Conservation (phyloP, 53 echinoderm and acorn worm genomes). For the Holothuria scabra region DNA sequence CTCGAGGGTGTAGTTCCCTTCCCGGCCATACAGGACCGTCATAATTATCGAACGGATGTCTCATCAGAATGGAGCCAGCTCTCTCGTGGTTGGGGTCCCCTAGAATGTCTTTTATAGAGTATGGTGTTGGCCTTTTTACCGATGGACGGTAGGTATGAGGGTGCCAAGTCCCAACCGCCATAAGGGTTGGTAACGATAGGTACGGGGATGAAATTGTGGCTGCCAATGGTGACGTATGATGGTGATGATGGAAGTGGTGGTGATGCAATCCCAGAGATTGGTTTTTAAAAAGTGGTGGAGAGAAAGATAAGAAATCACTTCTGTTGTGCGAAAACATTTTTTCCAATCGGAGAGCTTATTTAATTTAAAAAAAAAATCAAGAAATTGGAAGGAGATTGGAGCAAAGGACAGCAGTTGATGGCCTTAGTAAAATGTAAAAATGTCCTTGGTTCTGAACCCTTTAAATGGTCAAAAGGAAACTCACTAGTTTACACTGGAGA, state of each 20-base stretch:
- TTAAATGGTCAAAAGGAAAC: too few species aligned
- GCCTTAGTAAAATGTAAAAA: too few species aligned
- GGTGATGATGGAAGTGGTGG: conserved; percentile 41
- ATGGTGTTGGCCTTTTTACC: conserved; percentile 87
- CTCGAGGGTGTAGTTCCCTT: conserved; percentile 18
- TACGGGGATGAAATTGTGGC: conserved; percentile 59
- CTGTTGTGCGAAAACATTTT: conserved; percentile 42
- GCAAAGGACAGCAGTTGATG: too few species aligned
- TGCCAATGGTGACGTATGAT: conserved; percentile 47
- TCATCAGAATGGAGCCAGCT: conserved; percentile 18
- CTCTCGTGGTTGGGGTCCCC: conserved; percentile 40
- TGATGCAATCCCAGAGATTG: conserved; percentile 37
- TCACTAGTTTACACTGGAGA: too few species aligned
- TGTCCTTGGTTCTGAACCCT: too few species aligned
- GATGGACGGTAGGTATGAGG: conserved; percentile 96
- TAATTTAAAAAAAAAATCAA: too few species aligned
- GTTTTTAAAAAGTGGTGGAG: conserved; percentile 38
- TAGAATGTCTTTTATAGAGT: conserved; percentile 92
- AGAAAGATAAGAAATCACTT: conserved; percentile 36
- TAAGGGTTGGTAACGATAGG: conserved; percentile 76
- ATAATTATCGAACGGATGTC: conserved; percentile 20
- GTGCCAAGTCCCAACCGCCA: conserved; percentile 98
- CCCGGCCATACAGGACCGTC: conserved; percentile 50
- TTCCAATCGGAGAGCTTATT: too few species aligned
- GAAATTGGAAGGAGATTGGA: too few species aligned